Evolutionary conservation across 2,797 vertebrate species (phyloP).

Genomic region (Falco columbarius): DNA sequence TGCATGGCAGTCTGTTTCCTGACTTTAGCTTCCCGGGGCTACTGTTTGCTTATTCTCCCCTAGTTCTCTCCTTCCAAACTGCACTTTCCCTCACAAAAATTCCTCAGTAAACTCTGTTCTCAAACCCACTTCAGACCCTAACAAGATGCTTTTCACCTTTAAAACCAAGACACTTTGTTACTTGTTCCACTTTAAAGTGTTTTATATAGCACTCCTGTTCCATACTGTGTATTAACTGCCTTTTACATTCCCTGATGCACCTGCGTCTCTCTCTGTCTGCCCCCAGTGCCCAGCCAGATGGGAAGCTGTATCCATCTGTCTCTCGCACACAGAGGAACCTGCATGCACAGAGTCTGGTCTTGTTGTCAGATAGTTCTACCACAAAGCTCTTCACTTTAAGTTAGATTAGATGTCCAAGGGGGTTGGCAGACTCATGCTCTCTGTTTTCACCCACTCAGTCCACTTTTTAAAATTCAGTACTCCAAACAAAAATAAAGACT

Average conservation of each 20-base stretch:
- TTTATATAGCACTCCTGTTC: neutral
- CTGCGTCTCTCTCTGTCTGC: neutral
- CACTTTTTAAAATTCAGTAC: neutral
- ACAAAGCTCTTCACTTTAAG: neutral
- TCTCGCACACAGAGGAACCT: neutral
- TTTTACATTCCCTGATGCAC: slow-evolving; percentile 19
- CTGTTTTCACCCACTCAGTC: neutral
- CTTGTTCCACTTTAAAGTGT: neutral
- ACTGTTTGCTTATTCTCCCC: neutral
- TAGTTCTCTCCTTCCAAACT: neutral
- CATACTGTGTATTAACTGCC: neutral
- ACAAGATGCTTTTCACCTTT: neutral
- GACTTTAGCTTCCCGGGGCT: neutral
- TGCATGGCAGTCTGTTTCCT: neutral
- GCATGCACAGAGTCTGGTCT: neutral
- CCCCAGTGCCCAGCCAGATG: neutral
- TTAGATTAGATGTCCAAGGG: neutral
- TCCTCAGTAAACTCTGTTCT: neutral
- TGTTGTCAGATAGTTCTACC: neutral
- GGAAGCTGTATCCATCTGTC: neutral
- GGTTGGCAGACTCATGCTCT: neutral
- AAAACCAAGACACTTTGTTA: neutral
- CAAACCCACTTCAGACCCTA: neutral
- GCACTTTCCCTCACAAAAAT: neutral
- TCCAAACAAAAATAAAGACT: neutral